A percentile compares a stretch with the other conserved stretches of the same genome.
Evolutionary conservation across 2,113 vertebrate species (phyloP).

Genomic region (Ancistrus triradiatus): DNA sequence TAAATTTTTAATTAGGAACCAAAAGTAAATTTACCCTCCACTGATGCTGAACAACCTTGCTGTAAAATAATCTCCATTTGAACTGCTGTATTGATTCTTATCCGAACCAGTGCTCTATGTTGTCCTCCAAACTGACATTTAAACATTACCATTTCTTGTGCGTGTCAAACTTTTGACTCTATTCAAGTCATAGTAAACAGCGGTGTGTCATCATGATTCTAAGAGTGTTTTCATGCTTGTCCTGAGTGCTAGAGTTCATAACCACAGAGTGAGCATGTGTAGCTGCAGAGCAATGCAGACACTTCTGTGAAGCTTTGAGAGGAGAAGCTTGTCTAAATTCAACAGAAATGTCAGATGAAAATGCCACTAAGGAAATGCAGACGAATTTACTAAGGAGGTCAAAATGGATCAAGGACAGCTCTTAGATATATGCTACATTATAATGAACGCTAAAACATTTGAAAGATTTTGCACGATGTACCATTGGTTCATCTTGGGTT

Average conservation of each 20-base stretch:
- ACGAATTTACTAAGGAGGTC: too few species aligned
- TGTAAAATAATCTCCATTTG: slow-evolving; percentile 19
- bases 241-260: not conserved
- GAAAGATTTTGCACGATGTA: too few species aligned
- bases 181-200: slow-evolving; percentile 6
- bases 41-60: not conserved
- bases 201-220: not conserved
- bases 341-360: too few species aligned
- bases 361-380: too few species aligned
- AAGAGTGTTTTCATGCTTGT: not conserved
- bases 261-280: not conserved
- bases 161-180: slow-evolving; percentile 8
- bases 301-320: too few species aligned
- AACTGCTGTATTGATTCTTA: slow-evolving; percentile 20
- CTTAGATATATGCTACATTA: too few species aligned
- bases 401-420: too few species aligned
- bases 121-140: slow-evolving; percentile 30
- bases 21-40: not conserved
- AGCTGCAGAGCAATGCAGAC: too few species aligned
- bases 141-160: slow-evolving; percentile 15
- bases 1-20: slow-evolving; percentile 23
- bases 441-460: too few species aligned
- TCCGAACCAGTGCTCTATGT: slow-evolving; percentile 13
- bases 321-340: too few species aligned
- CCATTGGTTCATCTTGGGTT: too few species aligned